These are phyloP conservation scores for Papilio dardanus DNA, from an alignment of 1,140 invertebrate species.

Conservation along the genomic window DNA sequence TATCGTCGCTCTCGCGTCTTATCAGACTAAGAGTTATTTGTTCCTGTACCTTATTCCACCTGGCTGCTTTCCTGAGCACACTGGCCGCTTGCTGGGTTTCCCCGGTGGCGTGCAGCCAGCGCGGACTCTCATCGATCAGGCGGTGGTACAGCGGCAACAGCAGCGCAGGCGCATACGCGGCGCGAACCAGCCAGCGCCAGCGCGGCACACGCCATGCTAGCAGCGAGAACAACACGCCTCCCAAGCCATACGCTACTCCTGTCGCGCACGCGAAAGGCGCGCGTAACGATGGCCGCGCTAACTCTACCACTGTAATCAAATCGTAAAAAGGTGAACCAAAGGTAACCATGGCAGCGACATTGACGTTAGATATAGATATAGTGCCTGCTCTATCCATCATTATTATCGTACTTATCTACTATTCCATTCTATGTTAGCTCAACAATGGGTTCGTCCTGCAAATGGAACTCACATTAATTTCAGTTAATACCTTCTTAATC, in stretches of 20 bases:
- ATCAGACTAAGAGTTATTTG: background rate
- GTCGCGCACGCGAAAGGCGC: slow-evolving; percentile 68
- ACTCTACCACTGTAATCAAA: slow-evolving; percentile 62
- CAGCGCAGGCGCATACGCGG: slow-evolving; percentile 62
- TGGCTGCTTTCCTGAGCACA: slow-evolving; percentile 58
- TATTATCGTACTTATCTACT: too few relatives aligned
- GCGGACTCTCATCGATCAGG: slow-evolving; percentile 67
- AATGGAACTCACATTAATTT: background rate
- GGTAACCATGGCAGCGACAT: too few relatives aligned
- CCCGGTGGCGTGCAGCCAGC: slow-evolving; percentile 87
- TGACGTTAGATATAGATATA: too few relatives aligned
- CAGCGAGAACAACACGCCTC: slow-evolving; percentile 64
- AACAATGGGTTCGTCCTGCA: background rate
- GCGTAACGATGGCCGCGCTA: slow-evolving; percentile 65
- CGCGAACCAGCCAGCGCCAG: slow-evolving; percentile 62
- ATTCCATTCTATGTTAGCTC: background rate
- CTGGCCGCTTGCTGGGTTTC: slow-evolving; percentile 37
- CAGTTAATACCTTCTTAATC: background rate
- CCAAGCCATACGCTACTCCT: slow-evolving; percentile 66
- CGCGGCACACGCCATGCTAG: slow-evolving; percentile 52
- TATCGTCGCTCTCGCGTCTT: too few relatives aligned
- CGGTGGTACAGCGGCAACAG: slow-evolving; percentile 66
- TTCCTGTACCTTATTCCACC: slow-evolving; percentile 63
- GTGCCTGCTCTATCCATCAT: too few relatives aligned
- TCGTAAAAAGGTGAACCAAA: background rate